These are phyloP conservation scores for Cremastinae sp. DNA, from an alignment of 2,888 invertebrate genomes.

Conservation along the genomic window DNA sequence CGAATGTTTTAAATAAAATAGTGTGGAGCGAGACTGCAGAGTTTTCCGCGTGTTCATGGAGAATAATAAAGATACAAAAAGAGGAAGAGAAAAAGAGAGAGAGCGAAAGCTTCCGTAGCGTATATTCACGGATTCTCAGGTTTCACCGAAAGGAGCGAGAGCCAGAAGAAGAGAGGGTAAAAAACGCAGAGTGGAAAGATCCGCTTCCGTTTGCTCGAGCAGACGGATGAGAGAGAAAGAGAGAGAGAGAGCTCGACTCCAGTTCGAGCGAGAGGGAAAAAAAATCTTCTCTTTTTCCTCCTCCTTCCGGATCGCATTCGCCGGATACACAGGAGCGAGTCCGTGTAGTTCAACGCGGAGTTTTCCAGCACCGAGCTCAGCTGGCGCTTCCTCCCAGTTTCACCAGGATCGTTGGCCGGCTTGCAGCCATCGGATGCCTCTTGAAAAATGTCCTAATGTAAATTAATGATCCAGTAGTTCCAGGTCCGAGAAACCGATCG, in stretches of 20 bases:
- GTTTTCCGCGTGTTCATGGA: constrained; percentile 31
- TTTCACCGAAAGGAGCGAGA: constrained; percentile 23
- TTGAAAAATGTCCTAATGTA: constrained; percentile 76
- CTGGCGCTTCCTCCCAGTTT: constrained; percentile 21
- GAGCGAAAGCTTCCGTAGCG: constrained; percentile 44
- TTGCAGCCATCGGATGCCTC: constrained; percentile 61
- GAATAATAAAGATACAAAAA: constrained; percentile 44
- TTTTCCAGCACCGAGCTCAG: constrained; percentile 48
- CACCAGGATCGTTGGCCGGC: constrained; percentile 40
- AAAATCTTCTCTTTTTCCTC: constrained; percentile 38
- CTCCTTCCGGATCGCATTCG: constrained; percentile 31
- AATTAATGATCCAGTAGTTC: constrained; percentile 76
- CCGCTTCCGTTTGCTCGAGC: constrained; percentile 53
- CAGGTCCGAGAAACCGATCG: constrained; percentile 66
- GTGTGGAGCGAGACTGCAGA: constrained; percentile 1
- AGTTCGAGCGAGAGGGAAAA: constrained; percentile 58
- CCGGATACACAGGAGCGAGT: constrained; percentile 22
- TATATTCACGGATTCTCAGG: constrained; percentile 49
- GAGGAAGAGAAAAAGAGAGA: constrained; percentile 27
- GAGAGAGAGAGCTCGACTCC: too few relatives aligned
- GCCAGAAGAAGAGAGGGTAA: constrained; percentile 21
- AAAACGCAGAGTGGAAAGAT: constrained; percentile 47
- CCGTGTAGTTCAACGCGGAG: constrained; percentile 21
- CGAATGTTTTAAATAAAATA: constrained; percentile 24
- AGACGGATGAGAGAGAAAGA: constrained; percentile 48